These are phyloP conservation scores for Odontamblyopus rebecca DNA, from an alignment of 2,797 vertebrate species.

Conservation along the genomic window DNA sequence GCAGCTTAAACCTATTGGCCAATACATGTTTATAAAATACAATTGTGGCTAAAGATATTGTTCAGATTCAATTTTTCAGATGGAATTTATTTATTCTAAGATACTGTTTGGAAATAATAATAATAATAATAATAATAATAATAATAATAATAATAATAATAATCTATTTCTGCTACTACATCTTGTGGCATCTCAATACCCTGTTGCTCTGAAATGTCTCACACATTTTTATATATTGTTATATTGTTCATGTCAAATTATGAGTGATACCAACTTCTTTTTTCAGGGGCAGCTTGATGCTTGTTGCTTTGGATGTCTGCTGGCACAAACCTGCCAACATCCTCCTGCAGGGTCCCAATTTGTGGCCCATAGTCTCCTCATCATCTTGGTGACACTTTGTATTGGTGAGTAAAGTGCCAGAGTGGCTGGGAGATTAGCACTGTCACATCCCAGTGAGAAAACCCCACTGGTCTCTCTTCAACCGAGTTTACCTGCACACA, in stretches of 20 bases:
- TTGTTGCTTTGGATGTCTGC: slow-evolving; percentile 20
- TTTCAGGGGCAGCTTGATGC: slow-evolving; percentile 11
- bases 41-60: too few relatives aligned
- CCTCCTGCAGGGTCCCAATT: slow-evolving; percentile 3
- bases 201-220: neutral
- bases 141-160: too few relatives aligned
- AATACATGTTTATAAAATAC: too few relatives aligned
- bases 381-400: slow-evolving; percentile 18
- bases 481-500: neutral
- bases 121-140: too few relatives aligned
- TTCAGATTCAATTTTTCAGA: too few relatives aligned
- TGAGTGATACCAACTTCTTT: slow-evolving; percentile 4
- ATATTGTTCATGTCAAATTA: slow-evolving; percentile 12
- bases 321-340: slow-evolving; percentile 15
- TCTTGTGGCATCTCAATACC: neutral
- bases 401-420: slow-evolving; percentile 20
- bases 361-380: slow-evolving; percentile 4
- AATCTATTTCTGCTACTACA: too few relatives aligned
- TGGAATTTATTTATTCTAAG: too few relatives aligned
- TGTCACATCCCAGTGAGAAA: slow-evolving; percentile 18
- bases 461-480: neutral
- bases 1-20: too few relatives aligned
- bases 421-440: slow-evolving; percentile 18
- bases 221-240: neutral
- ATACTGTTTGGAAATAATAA: too few relatives aligned